These are phyloP conservation scores for Falcaria lacertinaria DNA, from an alignment of 2,888 invertebrate species.

Conservation along the genomic window DNA sequence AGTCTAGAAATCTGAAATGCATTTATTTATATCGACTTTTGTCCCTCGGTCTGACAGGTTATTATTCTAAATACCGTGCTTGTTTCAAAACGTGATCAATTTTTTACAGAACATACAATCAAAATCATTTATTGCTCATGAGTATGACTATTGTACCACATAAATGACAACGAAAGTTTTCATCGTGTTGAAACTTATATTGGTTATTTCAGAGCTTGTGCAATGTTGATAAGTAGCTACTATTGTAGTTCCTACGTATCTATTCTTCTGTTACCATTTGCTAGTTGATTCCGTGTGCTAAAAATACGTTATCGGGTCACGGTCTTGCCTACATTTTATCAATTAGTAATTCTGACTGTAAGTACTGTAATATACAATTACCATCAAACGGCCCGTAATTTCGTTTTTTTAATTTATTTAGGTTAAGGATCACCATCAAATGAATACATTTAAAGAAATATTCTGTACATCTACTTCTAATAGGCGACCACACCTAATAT, in stretches of 20 bases:
- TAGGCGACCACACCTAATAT: no score
- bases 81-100: conserved; percentile 33
- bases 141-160: conserved; percentile 14
- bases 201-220: background rate
- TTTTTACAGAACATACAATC: conserved; percentile 24
- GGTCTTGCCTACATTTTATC: no score
- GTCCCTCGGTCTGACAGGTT: conserved; percentile 19
- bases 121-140: conserved; percentile 25
- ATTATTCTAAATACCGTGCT: conserved; percentile 25
- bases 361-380: no score
- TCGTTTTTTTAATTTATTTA: no score
- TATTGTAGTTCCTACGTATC: background rate
- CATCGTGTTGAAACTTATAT: conserved; percentile 9
- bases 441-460: no score
- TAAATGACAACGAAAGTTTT: conserved; percentile 23
- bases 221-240: conserved; percentile 8
- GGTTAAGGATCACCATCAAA: no score
- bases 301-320: background rate
- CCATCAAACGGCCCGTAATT: no score
- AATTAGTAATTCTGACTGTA: no score
- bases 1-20: conserved; percentile 21
- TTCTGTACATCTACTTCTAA: no score
- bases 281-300: background rate
- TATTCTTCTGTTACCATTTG: background rate
- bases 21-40: conserved; percentile 16